Base-by-base conservation (phyloP, 2,113 vertebrate species). In the Ictalurus punctatus region DNA sequence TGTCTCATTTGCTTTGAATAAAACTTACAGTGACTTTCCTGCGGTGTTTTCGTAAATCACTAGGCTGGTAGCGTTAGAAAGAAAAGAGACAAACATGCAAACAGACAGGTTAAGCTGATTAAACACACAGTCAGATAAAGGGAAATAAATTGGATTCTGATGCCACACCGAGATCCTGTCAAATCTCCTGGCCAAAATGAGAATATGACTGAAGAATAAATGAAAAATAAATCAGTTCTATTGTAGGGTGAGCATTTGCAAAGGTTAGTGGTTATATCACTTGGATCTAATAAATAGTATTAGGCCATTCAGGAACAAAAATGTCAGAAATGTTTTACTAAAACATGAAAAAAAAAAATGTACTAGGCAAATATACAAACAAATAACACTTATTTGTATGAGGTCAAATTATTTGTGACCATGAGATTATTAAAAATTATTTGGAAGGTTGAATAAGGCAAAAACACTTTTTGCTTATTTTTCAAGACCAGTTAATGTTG, bases 31-130 rank as follows among this genome's bases (percentile, higher is more conserved):
- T 96, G 88, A 99, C 96, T 97, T 97, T 98, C 94, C 97, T 95
- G 93, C 98, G 97, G 90, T 99, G 98, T 94, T 99, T 99, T 95
- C 98, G 96, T 95, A 99, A 95, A 95, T 99, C 98, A 84, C 98
- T 99, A 88, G 98, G 98, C 98, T 99, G 93, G 94, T 73, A 88
- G 93, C 88, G 93, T 93, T 92, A 93, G 40, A 63, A 69, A 90
- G 59, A 93, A 91, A 91, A 91, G 71, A 89, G 25, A 78, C 67
- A 87, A 63, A 71, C 56, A 89, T n/a, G 61, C 83, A 91, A 73
- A 88, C 76, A 91, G 79, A 95, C 92, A 91, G 79, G 95, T 89
- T 95, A 93, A 95, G 87, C 93, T 91, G 63, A 85, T 89, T 90
- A 90, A 81, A 87, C 73, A 86, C 54, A 61, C 17, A 44, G 85